phyloP scores from a whole-genome alignment of 2,888 invertebrate genomes.

The Drosophila eohydei region DNA sequence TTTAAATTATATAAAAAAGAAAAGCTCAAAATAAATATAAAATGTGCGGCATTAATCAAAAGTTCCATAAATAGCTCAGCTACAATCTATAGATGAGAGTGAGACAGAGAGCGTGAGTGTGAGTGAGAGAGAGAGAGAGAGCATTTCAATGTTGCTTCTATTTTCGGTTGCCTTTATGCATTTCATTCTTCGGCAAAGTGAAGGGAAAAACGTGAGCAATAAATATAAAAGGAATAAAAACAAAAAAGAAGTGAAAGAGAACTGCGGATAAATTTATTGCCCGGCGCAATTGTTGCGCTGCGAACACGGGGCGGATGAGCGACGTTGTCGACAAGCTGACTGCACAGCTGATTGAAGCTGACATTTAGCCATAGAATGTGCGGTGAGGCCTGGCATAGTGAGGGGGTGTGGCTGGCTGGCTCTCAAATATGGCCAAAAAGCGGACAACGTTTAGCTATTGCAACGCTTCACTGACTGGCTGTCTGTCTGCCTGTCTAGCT shows the following conservation, averaged over 20 bases:
- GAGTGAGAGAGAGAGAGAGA: background rate
- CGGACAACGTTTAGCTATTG: slow-evolving; percentile 40
- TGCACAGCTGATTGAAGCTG: slow-evolving; percentile 68
- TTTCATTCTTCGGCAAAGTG: slow-evolving; percentile 38
- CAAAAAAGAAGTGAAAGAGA: slow-evolving; percentile 13
- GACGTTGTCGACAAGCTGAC: slow-evolving; percentile 48
- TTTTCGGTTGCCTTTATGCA: slow-evolving; percentile 20
- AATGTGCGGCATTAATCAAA: slow-evolving; percentile 11
- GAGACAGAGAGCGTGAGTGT: background rate
- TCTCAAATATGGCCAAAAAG: slow-evolving; percentile 38
- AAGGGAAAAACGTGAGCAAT: slow-evolving; percentile 43
- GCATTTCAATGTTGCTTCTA: slow-evolving; percentile 15
- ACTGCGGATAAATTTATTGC: slow-evolving; percentile 74
- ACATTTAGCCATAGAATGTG: slow-evolving; percentile 40
- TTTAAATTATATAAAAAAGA: slow-evolving; percentile 1
- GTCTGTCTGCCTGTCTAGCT: slow-evolving; percentile 30
- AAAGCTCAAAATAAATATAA: slow-evolving; percentile 4
- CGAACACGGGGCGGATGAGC: slow-evolving; percentile 61
- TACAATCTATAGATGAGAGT: background rate
- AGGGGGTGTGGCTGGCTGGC: background rate
- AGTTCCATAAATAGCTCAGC: slow-evolving; percentile 1
- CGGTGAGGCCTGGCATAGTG: too few relatives aligned
- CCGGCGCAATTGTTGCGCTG: slow-evolving; percentile 57
- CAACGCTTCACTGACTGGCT: slow-evolving; percentile 39
- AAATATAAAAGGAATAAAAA: slow-evolving; percentile 51